Evolutionary conservation across 1,140 invertebrate genomes (phyloP).

Genomic region (Tribolium madens): DNA sequence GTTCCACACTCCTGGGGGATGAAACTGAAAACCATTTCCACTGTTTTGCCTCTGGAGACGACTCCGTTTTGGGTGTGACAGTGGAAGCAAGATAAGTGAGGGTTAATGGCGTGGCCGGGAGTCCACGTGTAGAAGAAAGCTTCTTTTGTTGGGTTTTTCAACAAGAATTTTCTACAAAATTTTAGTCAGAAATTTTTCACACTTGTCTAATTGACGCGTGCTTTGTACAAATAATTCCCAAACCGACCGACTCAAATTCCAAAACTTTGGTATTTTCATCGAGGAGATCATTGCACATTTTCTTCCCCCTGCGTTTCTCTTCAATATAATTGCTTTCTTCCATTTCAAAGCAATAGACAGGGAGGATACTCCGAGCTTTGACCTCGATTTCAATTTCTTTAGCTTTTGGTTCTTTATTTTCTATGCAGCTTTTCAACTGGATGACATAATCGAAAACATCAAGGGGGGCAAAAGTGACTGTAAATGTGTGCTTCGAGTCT

Average conservation of each 20-base stretch:
- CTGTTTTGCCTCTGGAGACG: constrained; percentile 61
- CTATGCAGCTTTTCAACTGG: constrained; percentile 41
- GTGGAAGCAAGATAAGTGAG: constrained; percentile 62
- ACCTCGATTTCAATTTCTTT: constrained; percentile 49
- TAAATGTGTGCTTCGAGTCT: constrained; percentile 34
- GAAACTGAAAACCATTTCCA: constrained; percentile 63
- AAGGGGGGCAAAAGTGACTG: constrained; percentile 54
- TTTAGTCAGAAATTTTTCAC: neutral
- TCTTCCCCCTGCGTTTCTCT: constrained; percentile 42
- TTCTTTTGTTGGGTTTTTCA: constrained; percentile 63
- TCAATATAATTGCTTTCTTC: constrained; percentile 56
- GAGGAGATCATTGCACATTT: neutral
- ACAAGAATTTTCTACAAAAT: constrained; percentile 12
- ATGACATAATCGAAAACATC: constrained; percentile 49
- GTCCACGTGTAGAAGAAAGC: constrained; percentile 64
- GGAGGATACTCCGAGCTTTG: constrained; percentile 62
- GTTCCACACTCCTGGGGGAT: constrained; percentile 63
- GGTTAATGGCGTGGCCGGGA: constrained; percentile 34
- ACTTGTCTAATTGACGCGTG: constrained; percentile 38
- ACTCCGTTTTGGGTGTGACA: constrained; percentile 62
- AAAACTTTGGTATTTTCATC: constrained; percentile 62
- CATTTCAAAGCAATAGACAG: constrained; percentile 67
- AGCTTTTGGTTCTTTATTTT: constrained; percentile 47
- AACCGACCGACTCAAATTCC: constrained; percentile 65
- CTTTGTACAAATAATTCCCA: constrained; percentile 53